Base-by-base conservation (phyloP, 2,888 invertebrate species). In the Halictus quadricinctus region DNA sequence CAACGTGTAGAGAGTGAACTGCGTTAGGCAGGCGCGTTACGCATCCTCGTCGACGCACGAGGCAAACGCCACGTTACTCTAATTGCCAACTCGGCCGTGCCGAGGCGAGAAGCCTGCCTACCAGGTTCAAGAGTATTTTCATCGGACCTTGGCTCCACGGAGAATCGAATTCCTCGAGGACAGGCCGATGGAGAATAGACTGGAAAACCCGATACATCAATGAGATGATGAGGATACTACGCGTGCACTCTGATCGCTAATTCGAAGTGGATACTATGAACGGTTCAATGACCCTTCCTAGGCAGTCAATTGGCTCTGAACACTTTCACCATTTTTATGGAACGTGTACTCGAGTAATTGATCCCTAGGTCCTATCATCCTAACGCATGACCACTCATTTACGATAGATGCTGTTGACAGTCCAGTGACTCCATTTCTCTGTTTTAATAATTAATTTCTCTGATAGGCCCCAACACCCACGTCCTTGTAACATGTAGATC, bases 1-100 rank as follows among this genome's bases (percentile, higher is more conserved):
- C 66, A 72, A 76, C 78, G 78, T 58, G 78, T 81, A 54, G 21
- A 80, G 80, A 85, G 86, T 76, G 78, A 87, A 70, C 69, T 50
- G 70, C 36, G 73, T 54, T 69, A 64, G 75, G 72, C 70, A 80
- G 64, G 70, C 84, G 72, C 58, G 58, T 76, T 76, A 64, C 60
- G 66, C 54, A 69, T 46, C 60, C 50, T 69, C 29, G 25, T 69
- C 41, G 66, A 25, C 54, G 13, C 5, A 41, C 18, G 48, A 48
- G 7, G 13, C 46, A 72, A 25, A 46, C n/a, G 72, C 25, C 48
- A 72, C 48, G 48, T 66, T 72, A 72, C 48, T 15, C 72, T 69
- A 69, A 69, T 69, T 41, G 69, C 41, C 21, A 41, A 69, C 43
- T 69, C 36, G 21, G 36, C 21, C 29, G 29, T 69, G 36, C 54